These are phyloP conservation scores for Pocillopora damicornis DNA, from an alignment of 64 coral and sea anemone species.

Conservation along the genomic window DNA sequence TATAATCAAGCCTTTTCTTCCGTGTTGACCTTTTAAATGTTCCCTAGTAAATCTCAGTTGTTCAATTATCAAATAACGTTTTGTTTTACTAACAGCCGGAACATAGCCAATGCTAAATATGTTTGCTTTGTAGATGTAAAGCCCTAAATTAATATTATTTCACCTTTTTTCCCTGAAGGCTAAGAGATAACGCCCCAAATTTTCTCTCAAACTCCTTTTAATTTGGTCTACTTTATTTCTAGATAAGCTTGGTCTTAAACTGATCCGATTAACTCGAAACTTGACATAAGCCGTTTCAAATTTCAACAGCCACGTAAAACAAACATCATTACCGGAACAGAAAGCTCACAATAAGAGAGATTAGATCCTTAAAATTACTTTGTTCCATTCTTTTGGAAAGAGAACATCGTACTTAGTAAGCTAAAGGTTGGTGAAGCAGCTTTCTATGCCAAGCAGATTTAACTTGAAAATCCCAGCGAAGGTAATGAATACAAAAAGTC, in stretches of 20 bases:
- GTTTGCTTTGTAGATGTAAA: background rate
- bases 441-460: background rate
- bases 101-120: background rate
- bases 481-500: background rate
- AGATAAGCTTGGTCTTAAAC: background rate
- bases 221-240: background rate
- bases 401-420: background rate
- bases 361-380: background rate
- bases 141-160: background rate
- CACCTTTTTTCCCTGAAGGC: background rate
- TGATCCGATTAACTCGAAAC: background rate
- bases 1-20: background rate
- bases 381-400: background rate
- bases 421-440: background rate
- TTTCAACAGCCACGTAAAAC: background rate
- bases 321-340: background rate
- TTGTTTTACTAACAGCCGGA: constrained; percentile 25
- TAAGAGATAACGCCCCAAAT: too few relatives aligned
- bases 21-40: constrained; percentile 7
- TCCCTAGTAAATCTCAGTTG: background rate
- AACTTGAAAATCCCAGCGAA: background rate
- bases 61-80: background rate
- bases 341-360: background rate
- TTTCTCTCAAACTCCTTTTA: background rate
- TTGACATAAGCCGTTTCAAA: too few relatives aligned